phyloP scores from a whole-genome alignment of 64 coral and sea anemone species.

The Montipora foliosa region DNA sequence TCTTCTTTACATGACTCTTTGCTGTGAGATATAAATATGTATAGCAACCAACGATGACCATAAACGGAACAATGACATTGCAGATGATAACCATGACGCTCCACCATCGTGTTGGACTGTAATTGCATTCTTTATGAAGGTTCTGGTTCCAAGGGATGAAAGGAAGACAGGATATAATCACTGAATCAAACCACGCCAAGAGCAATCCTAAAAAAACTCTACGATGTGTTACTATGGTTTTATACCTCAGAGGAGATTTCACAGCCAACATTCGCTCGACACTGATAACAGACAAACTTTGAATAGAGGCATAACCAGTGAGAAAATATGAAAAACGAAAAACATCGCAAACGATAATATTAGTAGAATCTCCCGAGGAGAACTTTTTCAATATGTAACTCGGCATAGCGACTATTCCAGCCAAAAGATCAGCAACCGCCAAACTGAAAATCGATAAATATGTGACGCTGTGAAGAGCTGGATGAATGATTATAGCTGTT shows the following conservation, averaged over 20 bases:
- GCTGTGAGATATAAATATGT: slow-evolving; percentile 82
- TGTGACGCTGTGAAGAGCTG: slow-evolving; percentile 74
- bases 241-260: slow-evolving; percentile 74
- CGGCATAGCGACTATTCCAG: slow-evolving; percentile 80
- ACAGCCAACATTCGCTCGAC: slow-evolving; percentile 83
- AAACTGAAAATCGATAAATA: slow-evolving; percentile 81
- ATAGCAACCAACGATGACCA: slow-evolving; percentile 81
- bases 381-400: slow-evolving; percentile 84
- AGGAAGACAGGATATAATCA: slow-evolving; percentile 70
- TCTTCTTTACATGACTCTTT: slow-evolving; percentile 69
- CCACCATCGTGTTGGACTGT: slow-evolving; percentile 88
- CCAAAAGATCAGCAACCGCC: slow-evolving; percentile 85
- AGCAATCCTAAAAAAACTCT: slow-evolving; percentile 65
- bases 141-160: slow-evolving; percentile 76
- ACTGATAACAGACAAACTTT: slow-evolving; percentile 88
- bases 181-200: too few relatives aligned
- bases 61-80: slow-evolving; percentile 87
- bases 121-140: slow-evolving; percentile 68
- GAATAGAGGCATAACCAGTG: slow-evolving; percentile 87
- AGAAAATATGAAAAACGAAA: slow-evolving; percentile 93
- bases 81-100: slow-evolving; percentile 85
- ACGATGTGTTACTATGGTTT: slow-evolving; percentile 63
- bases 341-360: slow-evolving; percentile 66
- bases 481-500: slow-evolving; percentile 70
- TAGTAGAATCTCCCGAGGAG: slow-evolving; percentile 12